A percentile compares a stretch with the other conserved stretches of the same genome.
Evolutionary conservation across 2,113 vertebrate genomes (phyloP).

Genomic region (Rhea pennata): DNA sequence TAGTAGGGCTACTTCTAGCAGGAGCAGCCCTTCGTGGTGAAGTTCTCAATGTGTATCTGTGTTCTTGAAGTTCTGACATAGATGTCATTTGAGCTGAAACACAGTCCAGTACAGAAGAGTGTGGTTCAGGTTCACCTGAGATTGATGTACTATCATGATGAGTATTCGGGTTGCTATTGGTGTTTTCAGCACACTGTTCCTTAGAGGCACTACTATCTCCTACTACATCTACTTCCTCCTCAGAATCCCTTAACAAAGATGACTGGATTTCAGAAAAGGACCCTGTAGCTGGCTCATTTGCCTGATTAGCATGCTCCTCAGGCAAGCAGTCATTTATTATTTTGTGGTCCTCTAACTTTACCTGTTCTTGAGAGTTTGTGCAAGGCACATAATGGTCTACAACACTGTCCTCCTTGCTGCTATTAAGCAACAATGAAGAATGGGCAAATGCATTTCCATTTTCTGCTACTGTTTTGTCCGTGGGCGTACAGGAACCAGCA

Average conservation of each 20-base stretch:
- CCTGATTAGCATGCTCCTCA: conserved; percentile 71
- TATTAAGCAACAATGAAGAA: conserved; percentile 82
- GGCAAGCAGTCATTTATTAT: conserved; percentile 76
- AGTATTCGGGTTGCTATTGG: conserved; percentile 69
- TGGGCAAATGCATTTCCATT: conserved; percentile 78
- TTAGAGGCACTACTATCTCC: conserved; percentile 86
- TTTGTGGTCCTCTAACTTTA: conserved; percentile 82
- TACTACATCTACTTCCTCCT: conserved; percentile 92
- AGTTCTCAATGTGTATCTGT: conserved; percentile 95
- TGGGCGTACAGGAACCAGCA: conserved; percentile 70
- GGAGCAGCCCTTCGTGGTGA: conserved; percentile 88
- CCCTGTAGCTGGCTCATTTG: conserved; percentile 73
- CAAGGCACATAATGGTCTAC: conserved; percentile 95
- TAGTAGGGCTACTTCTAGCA: conserved; percentile 84
- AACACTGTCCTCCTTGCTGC: conserved; percentile 82
- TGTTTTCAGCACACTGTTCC: conserved; percentile 81
- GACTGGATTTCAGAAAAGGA: conserved; percentile 85
- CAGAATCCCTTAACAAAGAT: conserved; percentile 87
- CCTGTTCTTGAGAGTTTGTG: conserved; percentile 88
- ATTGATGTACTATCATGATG: conserved; percentile 76
- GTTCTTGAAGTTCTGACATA: conserved; percentile 92
- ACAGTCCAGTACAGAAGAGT: conserved; percentile 80
- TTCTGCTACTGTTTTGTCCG: conserved; percentile 83
- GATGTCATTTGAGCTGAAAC: conserved; percentile 79
- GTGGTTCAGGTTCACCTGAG: conserved; percentile 86